Percentiles rank a stretch among this genome's conserved stretches.
Conservation (phyloP, 2,797 vertebrate species). For the Potorous gilbertii region DNA sequence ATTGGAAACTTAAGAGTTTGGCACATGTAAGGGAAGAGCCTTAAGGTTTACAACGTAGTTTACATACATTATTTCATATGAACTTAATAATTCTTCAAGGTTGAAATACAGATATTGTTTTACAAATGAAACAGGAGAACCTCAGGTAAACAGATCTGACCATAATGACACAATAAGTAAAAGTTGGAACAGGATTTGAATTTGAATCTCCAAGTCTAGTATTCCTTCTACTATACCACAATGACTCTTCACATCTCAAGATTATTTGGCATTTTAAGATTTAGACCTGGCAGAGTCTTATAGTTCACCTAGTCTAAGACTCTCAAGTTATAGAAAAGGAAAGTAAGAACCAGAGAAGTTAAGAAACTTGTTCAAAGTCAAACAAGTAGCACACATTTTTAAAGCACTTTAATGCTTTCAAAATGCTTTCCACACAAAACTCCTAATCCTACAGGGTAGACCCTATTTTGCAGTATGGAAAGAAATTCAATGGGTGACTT, state of each 20-base stretch:
- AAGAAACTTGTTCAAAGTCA: background rate
- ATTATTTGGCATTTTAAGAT: background rate
- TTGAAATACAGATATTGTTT: background rate
- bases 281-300: background rate
- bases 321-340: background rate
- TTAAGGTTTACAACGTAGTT: background rate
- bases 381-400: background rate
- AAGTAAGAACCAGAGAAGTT: background rate
- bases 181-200: background rate
- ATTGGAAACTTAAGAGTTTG: slow-evolving; percentile 20
- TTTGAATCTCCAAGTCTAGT: background rate
- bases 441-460: background rate
- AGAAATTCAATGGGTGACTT: background rate
- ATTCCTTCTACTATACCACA: background rate
- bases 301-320: background rate
- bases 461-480: background rate
- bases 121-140: background rate
- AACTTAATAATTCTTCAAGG: background rate
- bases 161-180: background rate
- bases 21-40: background rate
- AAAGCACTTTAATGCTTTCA: background rate
- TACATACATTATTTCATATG: background rate
- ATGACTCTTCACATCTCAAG: background rate
- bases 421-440: background rate
- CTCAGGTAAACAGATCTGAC: background rate